Evolutionary conservation across 2,113 vertebrate genomes (phyloP), one percentile per base, ranked within the genome.

Genomic region (Tauraco erythrolophus): DNA sequence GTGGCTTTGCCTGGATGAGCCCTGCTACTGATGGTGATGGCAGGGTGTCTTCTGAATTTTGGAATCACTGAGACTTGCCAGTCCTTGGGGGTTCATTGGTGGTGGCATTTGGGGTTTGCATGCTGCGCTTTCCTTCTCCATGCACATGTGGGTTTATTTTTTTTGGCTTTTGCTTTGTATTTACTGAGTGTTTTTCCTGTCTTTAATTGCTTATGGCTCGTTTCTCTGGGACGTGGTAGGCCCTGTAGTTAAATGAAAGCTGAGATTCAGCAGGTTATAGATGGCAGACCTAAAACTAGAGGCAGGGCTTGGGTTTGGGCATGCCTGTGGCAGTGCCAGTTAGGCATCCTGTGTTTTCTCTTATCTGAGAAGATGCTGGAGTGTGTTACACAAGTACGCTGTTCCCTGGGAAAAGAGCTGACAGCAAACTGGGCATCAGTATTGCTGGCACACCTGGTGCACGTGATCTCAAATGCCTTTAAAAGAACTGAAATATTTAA

Each of bases 101-200:
- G 88, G 33, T 84, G 64, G 84, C 45, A 22, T 78, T 50, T 75
- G 79, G 93, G 82, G n/a, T 89, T 79, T 95, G 96, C 96, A 94
- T 92, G 96, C 84, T 95, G 79, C 43, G 30, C 84, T 96, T 93
- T 72, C 64, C 91, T 90, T 84, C 81, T 94, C 93, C 62, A 9
- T 75, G 50, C 84, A 82, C 80, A 16, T 25, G 35, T 54, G 60
- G 41, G 31, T 88, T 62, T 71, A 84, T 93, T 72, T 61, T 1
- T 77, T 89, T 90, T 88, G 50, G n/a, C 83, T 96, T 89, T 87
- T 51, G 33, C 82, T 96, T 50, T 76, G 14, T 94, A 66, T 76
- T 96, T 74, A 56, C 64, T 84, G 37, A 96, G 71, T 77, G 54
- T 68, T 68, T 88, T 33, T 72, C 18, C 30, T 72, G 68, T 77